Base-by-base conservation (phyloP, 1,140 invertebrate genomes). In the Lycorma delicatula region DNA sequence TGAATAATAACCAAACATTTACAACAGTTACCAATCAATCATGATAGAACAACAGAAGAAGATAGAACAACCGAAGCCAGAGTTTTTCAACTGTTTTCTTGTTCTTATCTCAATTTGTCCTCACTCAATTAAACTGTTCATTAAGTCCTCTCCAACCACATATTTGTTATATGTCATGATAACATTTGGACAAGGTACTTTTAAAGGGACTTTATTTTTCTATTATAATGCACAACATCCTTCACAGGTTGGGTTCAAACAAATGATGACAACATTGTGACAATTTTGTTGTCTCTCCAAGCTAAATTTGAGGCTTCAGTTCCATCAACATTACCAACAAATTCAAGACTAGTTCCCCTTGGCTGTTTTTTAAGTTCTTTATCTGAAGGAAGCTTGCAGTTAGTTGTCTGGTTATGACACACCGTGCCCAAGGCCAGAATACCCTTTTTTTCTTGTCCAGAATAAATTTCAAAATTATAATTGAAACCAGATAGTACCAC, bases 231-330 rank as follows among this genome's bases (percentile, higher is more conserved):
- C n/a, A n/a, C n/a, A n/a, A n/a, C n/a, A n/a, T n/a, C n/a, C n/a
- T n/a, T 48, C 62, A 67, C 29, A 56, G 64, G 54, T 48, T 67
- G 59, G n/a, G 44, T 57, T 23, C 60, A 68, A 54, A 46, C 65
- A 66, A 68, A 68, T 60, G 59, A 65, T 9, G 68, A 71, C 27
- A 56, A 49, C 16, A 73, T 61, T 23, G 47, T 70, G 18, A 72
- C 66, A 54, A 65, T 50, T 63, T 70, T 71, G 48, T 70, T 72
- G 56, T 71, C 67, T 58, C 67, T 67, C 67, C 70, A 71, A 20
- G 59, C 54, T 6, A 55, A 46, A 58, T 29, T 38, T 18, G 53
- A 56, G 11, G 65, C 36, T 13, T 59, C 55, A 13, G 60, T 26
- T 1, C 48, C 38, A 3, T 63, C 48, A 12, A 44, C 27, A 20